Evolutionary conservation across 1,140 invertebrate species (phyloP), one percentile per base, ranked within the genome.

Genomic region (Leptoteleia sp.): DNA sequence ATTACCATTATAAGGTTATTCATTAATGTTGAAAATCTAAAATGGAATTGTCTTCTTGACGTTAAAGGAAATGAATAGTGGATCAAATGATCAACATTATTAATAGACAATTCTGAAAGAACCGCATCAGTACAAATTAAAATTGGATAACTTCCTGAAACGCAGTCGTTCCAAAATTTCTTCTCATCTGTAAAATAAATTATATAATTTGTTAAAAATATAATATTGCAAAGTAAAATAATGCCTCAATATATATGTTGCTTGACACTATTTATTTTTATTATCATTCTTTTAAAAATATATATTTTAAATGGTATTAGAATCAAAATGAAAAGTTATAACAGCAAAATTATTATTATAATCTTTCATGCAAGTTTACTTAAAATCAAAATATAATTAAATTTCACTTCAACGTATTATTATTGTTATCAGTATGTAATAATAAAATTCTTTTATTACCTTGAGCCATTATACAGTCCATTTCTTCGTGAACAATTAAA

Each of bases 51-150:
- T 25, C 80, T 85, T 76, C 86, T 89, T 0, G 82, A 83, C 0
- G 25, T 55, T 22, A 81, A 59, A 0, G 65, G 70, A 8, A 90
- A 55, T 3, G 87, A 88, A 77, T 85, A 87, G 71, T 90, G 88
- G 65, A 90, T 88, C 17, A 90, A 59, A 79, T 84, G 86, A 15
- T 83, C 81, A 0, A 83, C 81, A 78, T 90, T 82, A 9, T 82
- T 85, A 17, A 89, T 80, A 31, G 83, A 57, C 4, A 90, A 47
- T 12, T 86, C 84, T 8, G 79, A 75, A 17, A 90, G 40, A 38
- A 87, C 70, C 61, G 82, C 79, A 37, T 90, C 89, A 13, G 84
- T 87, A 52, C 87, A 88, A 50, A 90, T 83, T 1, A 90, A 50
- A 38, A 90, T 45, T 13, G 86, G 84, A 81, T 85, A 87, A 1